A percentile compares a stretch with the other conserved stretches of the same genome.
Evolutionary conservation across 2,888 invertebrate species (phyloP).

Genomic region (Sphecodes monilicornis): DNA sequence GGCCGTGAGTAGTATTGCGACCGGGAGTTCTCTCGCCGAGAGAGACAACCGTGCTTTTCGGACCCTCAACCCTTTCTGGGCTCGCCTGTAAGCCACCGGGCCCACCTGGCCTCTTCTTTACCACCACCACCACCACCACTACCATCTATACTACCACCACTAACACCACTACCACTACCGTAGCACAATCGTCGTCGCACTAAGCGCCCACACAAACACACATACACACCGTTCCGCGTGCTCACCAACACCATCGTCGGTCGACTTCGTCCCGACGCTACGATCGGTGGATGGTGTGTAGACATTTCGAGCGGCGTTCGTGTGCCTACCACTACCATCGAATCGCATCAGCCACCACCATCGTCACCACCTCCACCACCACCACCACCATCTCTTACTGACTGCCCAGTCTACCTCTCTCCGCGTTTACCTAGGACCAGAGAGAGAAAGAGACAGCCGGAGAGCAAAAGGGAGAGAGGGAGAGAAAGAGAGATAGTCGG

Average conservation of each 20-base stretch:
- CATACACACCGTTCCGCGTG: slow-evolving; percentile 16
- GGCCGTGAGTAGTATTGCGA: slow-evolving; percentile 62
- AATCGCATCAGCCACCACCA: slow-evolving; percentile 55
- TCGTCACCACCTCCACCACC: slow-evolving; percentile 60
- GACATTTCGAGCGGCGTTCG: slow-evolving; percentile 42
- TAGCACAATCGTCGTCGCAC: slow-evolving; percentile 31
- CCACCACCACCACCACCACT: slow-evolving; percentile 48
- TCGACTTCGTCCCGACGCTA: slow-evolving; percentile 37
- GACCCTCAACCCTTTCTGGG: slow-evolving; percentile 72
- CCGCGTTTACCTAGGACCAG: slow-evolving; percentile 74
- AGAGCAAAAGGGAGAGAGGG: slow-evolving; percentile 49
- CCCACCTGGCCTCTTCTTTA: slow-evolving; percentile 70
- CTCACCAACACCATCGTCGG: slow-evolving; percentile 43
- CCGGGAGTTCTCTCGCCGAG: slow-evolving; percentile 81
- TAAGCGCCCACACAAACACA: slow-evolving; percentile 1
- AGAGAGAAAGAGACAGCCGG: slow-evolving; percentile 62
- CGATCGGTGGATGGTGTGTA: slow-evolving; percentile 50
- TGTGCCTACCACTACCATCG: slow-evolving; percentile 59
- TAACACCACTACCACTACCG: slow-evolving; percentile 38
- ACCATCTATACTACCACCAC: slow-evolving; percentile 27
- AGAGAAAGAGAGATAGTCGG: slow-evolving; percentile 49
- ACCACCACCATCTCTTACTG: slow-evolving; percentile 63
- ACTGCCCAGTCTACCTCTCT: slow-evolving; percentile 70
- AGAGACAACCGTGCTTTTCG: slow-evolving; percentile 80
- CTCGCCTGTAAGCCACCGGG: slow-evolving; percentile 56